Conservation (phyloP, 1,140 invertebrate species). For the Campoletis sonorensis region DNA sequence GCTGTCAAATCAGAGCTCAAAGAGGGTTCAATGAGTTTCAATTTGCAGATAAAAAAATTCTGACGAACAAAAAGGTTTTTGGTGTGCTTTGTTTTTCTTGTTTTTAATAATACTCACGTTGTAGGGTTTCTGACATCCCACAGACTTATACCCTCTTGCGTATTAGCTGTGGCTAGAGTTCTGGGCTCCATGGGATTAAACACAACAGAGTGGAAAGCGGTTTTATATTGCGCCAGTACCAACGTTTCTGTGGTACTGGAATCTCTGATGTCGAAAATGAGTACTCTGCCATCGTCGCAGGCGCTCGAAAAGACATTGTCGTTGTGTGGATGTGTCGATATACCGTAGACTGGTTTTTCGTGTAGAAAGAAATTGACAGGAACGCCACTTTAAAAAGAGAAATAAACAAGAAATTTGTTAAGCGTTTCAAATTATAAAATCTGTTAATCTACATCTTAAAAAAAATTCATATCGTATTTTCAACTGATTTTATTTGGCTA, state of each 20-base stretch:
- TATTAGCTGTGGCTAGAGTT: constrained; percentile 91
- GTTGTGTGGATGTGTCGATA: constrained; percentile 91
- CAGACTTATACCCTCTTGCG: constrained; percentile 90
- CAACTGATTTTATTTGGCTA: neutral
- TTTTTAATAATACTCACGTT: constrained; percentile 67
- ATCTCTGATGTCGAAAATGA: constrained; percentile 90
- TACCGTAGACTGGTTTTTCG: constrained; percentile 92
- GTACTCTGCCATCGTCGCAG: constrained; percentile 91
- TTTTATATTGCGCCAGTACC: constrained; percentile 81
- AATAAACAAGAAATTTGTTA: constrained; percentile 37
- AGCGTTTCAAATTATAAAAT: no score
- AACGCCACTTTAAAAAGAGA: constrained; percentile 77
- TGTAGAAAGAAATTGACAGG: constrained; percentile 88
- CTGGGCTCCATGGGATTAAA: constrained; percentile 91
- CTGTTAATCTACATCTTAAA: no score
- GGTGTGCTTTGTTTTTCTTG: neutral
- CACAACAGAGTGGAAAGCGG: constrained; percentile 93
- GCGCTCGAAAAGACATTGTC: constrained; percentile 91
- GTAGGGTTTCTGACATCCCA: constrained; percentile 92
- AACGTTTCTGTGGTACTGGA: constrained; percentile 80
- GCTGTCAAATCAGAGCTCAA: no score
- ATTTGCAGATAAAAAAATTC: no score
- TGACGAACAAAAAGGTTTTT: neutral
- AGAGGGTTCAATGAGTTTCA: no score
- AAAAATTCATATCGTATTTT: neutral